Evolutionary conservation across 2,888 invertebrate species (phyloP).

Genomic region (Cosmorhoe ocellata): DNA sequence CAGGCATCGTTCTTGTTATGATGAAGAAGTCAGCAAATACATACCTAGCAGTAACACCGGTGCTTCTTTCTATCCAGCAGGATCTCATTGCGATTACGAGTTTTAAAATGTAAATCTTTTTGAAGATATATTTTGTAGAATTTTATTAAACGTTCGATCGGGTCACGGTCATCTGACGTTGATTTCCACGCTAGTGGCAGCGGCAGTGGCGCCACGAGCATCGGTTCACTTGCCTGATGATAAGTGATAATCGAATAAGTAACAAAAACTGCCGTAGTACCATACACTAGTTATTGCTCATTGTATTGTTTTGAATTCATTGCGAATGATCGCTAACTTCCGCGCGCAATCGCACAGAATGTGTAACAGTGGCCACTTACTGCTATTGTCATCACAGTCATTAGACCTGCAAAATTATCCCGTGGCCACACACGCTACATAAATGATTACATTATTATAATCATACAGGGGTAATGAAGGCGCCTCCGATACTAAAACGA

Average conservation of each 20-base stretch:
- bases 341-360: conserved; percentile 35
- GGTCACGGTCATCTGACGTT: conserved; percentile 15
- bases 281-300: conserved; percentile 38
- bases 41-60: too few species aligned
- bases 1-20: too few species aligned
- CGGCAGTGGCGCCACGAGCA: not conserved
- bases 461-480: conserved; percentile 33
- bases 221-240: conserved; percentile 34
- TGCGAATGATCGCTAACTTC: conserved; percentile 53
- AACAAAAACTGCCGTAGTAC: conserved; percentile 27
- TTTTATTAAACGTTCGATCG: not conserved
- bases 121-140: not conserved
- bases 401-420: conserved; percentile 46
- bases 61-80: too few species aligned
- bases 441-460: conserved; percentile 32
- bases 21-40: too few species aligned
- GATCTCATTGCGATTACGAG: too few species aligned
- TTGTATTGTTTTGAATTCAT: conserved; percentile 52
- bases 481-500: conserved; percentile 26
- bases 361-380: conserved; percentile 29
- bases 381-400: conserved; percentile 57
- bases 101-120: too few species aligned
- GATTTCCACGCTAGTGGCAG: conserved; percentile 12
- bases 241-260: conserved; percentile 14
- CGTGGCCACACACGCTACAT: conserved; percentile 27